These are phyloP conservation scores for Dicrurus megarhynchus DNA, from an alignment of 2,113 vertebrate species.

Conservation along the genomic window DNA sequence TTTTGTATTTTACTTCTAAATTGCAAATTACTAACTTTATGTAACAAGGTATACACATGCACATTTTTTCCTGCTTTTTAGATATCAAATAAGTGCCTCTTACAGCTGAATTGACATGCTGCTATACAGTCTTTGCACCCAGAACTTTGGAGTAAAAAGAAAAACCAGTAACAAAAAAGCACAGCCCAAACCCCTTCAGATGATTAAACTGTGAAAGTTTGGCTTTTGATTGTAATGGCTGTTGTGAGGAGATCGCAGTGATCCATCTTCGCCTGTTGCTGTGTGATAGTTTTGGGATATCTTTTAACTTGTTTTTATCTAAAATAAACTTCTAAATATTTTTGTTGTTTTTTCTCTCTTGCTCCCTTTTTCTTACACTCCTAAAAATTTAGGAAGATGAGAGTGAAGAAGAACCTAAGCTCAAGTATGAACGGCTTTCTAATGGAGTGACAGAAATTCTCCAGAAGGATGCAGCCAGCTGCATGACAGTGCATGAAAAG, in stretches of 20 bases:
- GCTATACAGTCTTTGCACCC: neutral
- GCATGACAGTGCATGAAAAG: slow-evolving; percentile 98
- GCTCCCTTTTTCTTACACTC: neutral
- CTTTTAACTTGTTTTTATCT: neutral
- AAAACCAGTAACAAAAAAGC: neutral
- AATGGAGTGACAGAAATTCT: slow-evolving; percentile 96
- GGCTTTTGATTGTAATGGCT: slow-evolving; percentile 27
- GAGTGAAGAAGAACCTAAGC: slow-evolving; percentile 96
- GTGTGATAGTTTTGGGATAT: neutral
- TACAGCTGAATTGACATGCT: neutral
- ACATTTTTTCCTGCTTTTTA: slow-evolving; percentile 4
- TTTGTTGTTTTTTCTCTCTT: neutral
- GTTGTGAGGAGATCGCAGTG: neutral
- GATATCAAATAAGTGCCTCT: neutral
- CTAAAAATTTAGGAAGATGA: slow-evolving; percentile 87
- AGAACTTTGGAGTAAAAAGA: neutral
- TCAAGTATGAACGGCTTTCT: slow-evolving; percentile 95
- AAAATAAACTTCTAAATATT: neutral
- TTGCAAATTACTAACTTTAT: neutral
- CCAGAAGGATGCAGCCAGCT: slow-evolving; percentile 95
- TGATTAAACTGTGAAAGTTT: neutral
- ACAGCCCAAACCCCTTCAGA: neutral
- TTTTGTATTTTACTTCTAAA: slow-evolving; percentile 2
- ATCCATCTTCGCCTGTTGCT: neutral
- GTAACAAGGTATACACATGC: neutral